Base-by-base conservation (phyloP, 2,797 vertebrate species). In the Chaetophractus vellerosus region DNA sequence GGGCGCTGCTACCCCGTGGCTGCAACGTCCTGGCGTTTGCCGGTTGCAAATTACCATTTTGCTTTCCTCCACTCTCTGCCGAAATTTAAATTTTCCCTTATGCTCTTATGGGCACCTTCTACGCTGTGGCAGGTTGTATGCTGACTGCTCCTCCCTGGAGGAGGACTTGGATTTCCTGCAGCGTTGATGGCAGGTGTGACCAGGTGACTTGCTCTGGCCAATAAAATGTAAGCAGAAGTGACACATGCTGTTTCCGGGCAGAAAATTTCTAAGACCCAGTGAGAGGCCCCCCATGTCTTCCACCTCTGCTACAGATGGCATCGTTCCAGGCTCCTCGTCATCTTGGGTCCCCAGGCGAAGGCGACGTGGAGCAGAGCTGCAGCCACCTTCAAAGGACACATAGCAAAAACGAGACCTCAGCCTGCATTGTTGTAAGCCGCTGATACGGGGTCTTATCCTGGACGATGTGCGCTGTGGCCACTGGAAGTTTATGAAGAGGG, bases 91-190 rank as follows among this genome's bases (percentile, higher is more conserved):
- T 33, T 64, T 59, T 57, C 31, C 57, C 59, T 50, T 10, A 0
- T 4, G 33, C 28, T 38, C 41, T 10, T 11, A 4, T 0, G 4
- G 26, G 59, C 8, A 3, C 9, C 28, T 31, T 36, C 52, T 0
- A 5, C 0, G 1, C 15, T 0, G 7, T 9, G 57, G 28, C 33
- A 11, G 33, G 11, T 3, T 2, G 36, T 2, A 0, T 1, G 1
- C 12, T 0, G 18, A 45, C 33, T 31, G 0, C n/a, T 4, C 11
- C 31, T 48, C n/a, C 26, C 6, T 0, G 5, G 5, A 38, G 2
- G 45, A 5, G 21, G 24, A 36, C n/a, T 8, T 9, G n/a, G 0
- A 14, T 15, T 45, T 38, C 28, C 41, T 1, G 52, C 14, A 2
- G 23, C 38, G 1, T 1, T 31, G 12, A 2, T 0, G 19, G 72